Conservation (phyloP, 2,888 invertebrate species). For the Ichneumon xanthorius region DNA sequence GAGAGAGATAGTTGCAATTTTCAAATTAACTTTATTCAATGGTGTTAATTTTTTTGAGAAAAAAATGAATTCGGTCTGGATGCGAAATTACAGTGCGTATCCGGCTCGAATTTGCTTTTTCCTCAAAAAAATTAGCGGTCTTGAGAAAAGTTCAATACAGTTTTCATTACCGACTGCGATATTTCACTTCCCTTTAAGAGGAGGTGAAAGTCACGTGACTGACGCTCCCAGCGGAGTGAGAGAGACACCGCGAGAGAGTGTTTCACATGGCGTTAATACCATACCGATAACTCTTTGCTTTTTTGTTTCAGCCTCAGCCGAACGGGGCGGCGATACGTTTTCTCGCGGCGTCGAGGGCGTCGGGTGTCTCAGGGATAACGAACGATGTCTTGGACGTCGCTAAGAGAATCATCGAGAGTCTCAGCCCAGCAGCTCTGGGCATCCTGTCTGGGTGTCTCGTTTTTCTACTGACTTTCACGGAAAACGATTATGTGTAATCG, state of each 20-base stretch:
- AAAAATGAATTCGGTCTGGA: no score
- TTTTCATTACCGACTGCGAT: no score
- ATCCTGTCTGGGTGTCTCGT: constrained; percentile 68
- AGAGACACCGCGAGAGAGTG: no score
- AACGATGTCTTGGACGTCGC: constrained; percentile 27
- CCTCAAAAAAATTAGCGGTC: no score
- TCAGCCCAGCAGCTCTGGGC: constrained; percentile 67
- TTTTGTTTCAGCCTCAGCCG: constrained; percentile 57
- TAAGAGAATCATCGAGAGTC: constrained; percentile 46
- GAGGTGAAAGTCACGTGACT: no score
- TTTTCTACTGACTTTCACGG: constrained; percentile 68
- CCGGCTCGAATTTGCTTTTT: no score
- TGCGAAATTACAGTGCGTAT: no score
- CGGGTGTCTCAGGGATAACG: constrained; percentile 36
- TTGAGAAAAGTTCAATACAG: no score
- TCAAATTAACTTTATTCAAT: no score
- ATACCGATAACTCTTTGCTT: neutral
- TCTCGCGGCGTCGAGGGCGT: constrained; percentile 24
- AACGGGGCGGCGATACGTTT: constrained; percentile 48
- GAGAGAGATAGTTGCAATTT: no score
- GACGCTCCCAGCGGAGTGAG: neutral
- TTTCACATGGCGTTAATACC: neutral
- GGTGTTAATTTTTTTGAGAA: no score
- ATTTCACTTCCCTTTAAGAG: no score
- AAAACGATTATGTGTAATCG: constrained; percentile 60